Percentiles rank a stretch among this genome's conserved stretches.
These are phyloP conservation scores for Drosophila recens DNA, from an alignment of 2,888 invertebrate species.

Conservation along the genomic window DNA sequence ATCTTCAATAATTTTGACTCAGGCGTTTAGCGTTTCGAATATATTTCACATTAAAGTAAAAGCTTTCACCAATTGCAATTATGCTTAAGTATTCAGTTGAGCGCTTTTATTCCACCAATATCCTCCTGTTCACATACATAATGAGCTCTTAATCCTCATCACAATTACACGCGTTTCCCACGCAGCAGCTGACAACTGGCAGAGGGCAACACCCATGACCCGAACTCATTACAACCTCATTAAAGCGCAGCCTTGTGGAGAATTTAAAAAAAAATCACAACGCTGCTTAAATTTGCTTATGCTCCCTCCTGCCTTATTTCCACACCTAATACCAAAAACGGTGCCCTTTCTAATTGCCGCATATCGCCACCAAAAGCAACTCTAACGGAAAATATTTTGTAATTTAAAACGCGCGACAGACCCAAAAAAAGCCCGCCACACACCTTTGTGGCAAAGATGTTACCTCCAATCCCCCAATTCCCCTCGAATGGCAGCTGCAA, in stretches of 20 bases:
- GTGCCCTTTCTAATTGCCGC: slow-evolving; percentile 63
- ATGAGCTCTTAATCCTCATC: slow-evolving; percentile 54
- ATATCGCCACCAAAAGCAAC: slow-evolving; percentile 49
- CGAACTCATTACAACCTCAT: slow-evolving; percentile 49
- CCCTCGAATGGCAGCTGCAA: slow-evolving; percentile 37
- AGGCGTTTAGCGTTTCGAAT: not conserved
- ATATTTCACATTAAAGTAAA: slow-evolving; percentile 5
- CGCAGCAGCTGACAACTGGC: slow-evolving; percentile 21
- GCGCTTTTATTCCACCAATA: slow-evolving; percentile 34
- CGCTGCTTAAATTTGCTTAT: slow-evolving; percentile 30
- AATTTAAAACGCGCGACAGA: slow-evolving; percentile 57
- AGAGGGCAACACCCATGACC: slow-evolving; percentile 26
- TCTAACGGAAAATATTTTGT: slow-evolving; percentile 73
- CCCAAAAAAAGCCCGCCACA: slow-evolving; percentile 39
- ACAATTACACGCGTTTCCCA: slow-evolving; percentile 38
- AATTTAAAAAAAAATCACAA: slow-evolving; percentile 7
- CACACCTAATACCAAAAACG: slow-evolving; percentile 9
- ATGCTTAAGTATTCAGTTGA: slow-evolving; percentile 29
- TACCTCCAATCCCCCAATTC: slow-evolving; percentile 21
- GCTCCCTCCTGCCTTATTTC: not conserved
- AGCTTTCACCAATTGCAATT: slow-evolving; percentile 23
- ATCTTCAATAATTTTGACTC: not conserved
- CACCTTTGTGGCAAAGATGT: slow-evolving; percentile 59
- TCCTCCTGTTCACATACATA: slow-evolving; percentile 29
- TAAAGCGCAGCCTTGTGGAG: slow-evolving; percentile 32